A percentile compares a stretch with the other conserved stretches of the same genome.
These are phyloP conservation scores for Platysternon megacephalum DNA, from an alignment of 2,113 vertebrate genomes.

Conservation along the genomic window DNA sequence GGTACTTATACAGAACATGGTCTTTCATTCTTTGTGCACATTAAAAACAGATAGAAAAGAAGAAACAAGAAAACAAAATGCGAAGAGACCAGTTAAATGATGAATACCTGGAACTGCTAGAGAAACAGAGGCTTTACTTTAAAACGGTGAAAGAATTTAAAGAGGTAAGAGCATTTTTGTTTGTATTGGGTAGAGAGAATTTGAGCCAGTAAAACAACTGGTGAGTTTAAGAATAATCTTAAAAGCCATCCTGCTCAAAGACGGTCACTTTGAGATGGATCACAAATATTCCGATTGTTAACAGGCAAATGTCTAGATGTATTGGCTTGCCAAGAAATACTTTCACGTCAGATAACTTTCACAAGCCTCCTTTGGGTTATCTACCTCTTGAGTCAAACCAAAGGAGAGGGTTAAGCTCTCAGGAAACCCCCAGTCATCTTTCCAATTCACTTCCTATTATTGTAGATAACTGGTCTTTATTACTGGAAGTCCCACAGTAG, in stretches of 20 bases:
- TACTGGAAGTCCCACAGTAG: too few species aligned
- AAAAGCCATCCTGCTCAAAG: neutral
- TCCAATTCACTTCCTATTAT: neutral
- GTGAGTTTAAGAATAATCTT: neutral
- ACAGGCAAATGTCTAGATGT: neutral
- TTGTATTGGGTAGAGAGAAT: neutral
- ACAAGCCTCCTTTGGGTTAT: neutral
- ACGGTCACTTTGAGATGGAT: neutral
- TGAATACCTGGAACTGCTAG: constrained; percentile 94
- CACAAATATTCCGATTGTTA: neutral
- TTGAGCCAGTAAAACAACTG: neutral
- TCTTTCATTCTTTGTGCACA: neutral
- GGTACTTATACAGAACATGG: neutral
- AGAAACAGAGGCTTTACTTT: constrained; percentile 97
- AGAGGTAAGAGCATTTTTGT: constrained; percentile 84
- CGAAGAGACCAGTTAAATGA: constrained; percentile 96
- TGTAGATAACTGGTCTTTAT: neutral
- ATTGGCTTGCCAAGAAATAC: neutral
- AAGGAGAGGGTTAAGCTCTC: neutral
- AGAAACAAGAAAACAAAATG: constrained; percentile 99
- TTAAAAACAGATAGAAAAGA: constrained; percentile 92
- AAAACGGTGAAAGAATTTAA: constrained; percentile 99
- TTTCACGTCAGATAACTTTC: neutral
- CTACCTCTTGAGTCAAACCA: neutral
- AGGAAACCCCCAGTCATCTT: neutral